Conservation (phyloP, 53 echinoderm and acorn worm species). For the Echinarachnius parma region DNA sequence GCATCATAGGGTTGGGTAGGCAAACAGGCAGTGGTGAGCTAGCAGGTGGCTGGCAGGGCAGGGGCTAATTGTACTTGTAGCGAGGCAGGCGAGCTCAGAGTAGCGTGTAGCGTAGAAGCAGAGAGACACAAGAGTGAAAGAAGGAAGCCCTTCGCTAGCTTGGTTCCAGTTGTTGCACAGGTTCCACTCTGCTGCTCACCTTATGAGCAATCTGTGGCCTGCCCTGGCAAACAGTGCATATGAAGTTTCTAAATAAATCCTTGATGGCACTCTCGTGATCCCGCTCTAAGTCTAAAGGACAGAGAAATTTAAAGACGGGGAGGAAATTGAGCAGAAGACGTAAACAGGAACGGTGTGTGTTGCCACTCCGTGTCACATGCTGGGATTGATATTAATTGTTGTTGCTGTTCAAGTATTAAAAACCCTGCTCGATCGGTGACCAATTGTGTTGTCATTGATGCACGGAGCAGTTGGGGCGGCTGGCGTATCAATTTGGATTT, state of each 20-base stretch:
- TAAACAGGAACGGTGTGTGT: slow-evolving; percentile 15
- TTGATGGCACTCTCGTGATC: no score
- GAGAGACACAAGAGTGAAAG: no score
- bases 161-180: slow-evolving; percentile 26
- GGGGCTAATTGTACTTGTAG: slow-evolving; percentile 6
- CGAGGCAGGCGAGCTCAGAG: slow-evolving; percentile 6
- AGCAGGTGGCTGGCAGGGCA: slow-evolving; percentile 32
- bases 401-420: slow-evolving; percentile 17
- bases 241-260: no score
- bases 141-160: slow-evolving; percentile 27
- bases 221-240: no score
- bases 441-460: background rate
- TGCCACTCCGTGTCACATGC: background rate
- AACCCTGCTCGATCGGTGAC: background rate
- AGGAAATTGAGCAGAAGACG: slow-evolving; percentile 11
- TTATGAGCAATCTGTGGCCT: slow-evolving; percentile 10
- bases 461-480: background rate
- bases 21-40: no score
- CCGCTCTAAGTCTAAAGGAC: no score
- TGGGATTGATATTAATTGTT: slow-evolving; percentile 46
- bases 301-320: no score
- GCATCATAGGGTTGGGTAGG: no score
- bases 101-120: background rate
- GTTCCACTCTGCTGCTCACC: slow-evolving; percentile 37
- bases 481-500: slow-evolving; percentile 32